Base-by-base conservation (phyloP, 2,797 vertebrate species). In the Anguilla marmorata region DNA sequence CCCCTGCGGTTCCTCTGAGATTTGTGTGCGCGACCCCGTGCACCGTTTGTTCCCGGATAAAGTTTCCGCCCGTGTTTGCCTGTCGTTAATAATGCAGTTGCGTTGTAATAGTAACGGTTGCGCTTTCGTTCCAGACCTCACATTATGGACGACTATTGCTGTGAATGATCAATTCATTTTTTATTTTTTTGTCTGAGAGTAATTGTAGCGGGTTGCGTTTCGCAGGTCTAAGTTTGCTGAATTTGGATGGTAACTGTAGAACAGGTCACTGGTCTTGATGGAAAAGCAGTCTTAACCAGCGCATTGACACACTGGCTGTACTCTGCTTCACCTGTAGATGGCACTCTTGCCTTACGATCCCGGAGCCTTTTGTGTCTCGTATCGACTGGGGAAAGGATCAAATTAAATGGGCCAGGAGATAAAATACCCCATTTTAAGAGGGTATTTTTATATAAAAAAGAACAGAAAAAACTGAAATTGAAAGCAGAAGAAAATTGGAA, bases 331-430 rank as follows among this genome's bases (percentile, higher is more conserved):
- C 94, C 96, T 95, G 91, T 90, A 93, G 95, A 92, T 93, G 96
- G 94, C 95, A 92, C 90, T 96, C 94, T 94, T 94, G 95, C 1
- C 90, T 90, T 91, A 93, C 66, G 60, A 3, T 16, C 14, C 8
- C 0, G 5, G 33, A 33, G 45, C 45, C 50, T 84, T 52, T 86
- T 80, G 21, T 45, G 27, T 24, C 33, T 54, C 16, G 80, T 48
- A n/a, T 50, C 50, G 60, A 87, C 45, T 66, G 86, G 82, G 88
- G 80, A 41, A 72, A 86, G 74, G 52, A 30, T 60, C 50, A 83
- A 50, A 74, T 58, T 45, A 86, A 79, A 87, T 50, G 27, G 84
- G 52, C 79, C 79, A 69, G 60, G 48, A 85, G 86, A 86, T 89
- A 86, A 88, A 80, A 85, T 74, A 86, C 84, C 74, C 30, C 56